These are phyloP conservation scores for Amazona ochrocephala DNA, from an alignment of 2,797 vertebrate genomes.

Conservation along the genomic window DNA sequence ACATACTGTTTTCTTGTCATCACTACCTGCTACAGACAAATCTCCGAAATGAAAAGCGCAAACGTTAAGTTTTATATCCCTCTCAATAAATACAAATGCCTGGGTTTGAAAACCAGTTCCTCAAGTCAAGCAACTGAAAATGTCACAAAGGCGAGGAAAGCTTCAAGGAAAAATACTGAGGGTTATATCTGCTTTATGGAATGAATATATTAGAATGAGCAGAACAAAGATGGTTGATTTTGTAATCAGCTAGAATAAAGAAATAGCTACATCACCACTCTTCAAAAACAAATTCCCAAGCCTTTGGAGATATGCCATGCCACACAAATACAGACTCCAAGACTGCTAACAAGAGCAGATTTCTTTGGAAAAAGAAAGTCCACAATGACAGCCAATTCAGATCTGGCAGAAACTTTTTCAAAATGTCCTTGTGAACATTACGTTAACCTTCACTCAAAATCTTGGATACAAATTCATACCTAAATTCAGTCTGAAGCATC, in stretches of 20 bases:
- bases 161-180: neutral
- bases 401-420: neutral
- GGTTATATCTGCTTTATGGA: neutral
- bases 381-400: neutral
- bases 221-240: constrained; percentile 63
- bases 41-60: neutral
- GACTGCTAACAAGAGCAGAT: constrained; percentile 10
- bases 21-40: neutral
- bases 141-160: neutral
- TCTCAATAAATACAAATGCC: neutral
- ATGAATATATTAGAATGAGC: neutral
- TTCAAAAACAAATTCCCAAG: constrained; percentile 17
- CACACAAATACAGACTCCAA: constrained; percentile 1
- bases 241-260: constrained; percentile 41
- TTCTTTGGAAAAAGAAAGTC: neutral
- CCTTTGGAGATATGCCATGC: constrained; percentile 40
- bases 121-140: neutral
- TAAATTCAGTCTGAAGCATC: neutral
- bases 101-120: neutral
- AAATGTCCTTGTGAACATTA: neutral
- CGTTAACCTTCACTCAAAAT: neutral
- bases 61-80: neutral
- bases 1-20: neutral
- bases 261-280: constrained; percentile 54
- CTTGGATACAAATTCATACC: neutral